These are phyloP conservation scores for Mionectes macconnelli DNA, from an alignment of 2,113 vertebrate genomes.

Conservation along the genomic window DNA sequence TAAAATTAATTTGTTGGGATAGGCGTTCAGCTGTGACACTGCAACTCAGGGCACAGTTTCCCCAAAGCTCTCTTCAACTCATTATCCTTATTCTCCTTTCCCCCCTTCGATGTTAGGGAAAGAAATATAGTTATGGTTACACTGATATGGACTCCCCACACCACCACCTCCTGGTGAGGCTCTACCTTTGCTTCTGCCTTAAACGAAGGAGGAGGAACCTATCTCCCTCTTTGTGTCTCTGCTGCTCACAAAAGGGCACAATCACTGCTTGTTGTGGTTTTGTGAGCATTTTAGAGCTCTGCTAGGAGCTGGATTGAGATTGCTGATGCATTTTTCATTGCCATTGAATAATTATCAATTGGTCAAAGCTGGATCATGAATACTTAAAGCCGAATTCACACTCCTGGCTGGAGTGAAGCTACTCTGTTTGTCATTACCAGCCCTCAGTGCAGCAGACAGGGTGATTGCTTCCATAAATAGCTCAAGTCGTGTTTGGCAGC, in stretches of 20 bases:
- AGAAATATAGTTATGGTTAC: neutral
- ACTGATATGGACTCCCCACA: neutral
- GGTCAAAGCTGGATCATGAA: neutral
- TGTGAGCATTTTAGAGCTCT: neutral
- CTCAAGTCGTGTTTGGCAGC: neutral
- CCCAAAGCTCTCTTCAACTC: neutral
- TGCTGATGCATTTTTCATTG: constrained; percentile 4
- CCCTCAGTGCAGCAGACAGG: neutral
- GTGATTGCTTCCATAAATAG: neutral
- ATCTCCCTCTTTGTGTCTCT: neutral
- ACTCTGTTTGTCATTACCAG: constrained; percentile 4
- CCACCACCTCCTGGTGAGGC: constrained; percentile 23
- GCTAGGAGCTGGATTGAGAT: neutral
- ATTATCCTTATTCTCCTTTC: neutral
- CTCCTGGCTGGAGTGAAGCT: neutral
- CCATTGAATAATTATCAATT: neutral
- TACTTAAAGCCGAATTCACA: neutral
- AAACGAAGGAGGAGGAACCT: neutral
- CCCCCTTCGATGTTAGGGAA: fast-evolving
- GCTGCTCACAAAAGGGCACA: neutral
- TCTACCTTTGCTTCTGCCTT: neutral
- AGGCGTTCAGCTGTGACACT: neutral
- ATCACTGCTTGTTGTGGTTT: neutral
- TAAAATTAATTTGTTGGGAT: constrained; percentile 6
- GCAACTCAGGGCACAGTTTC: neutral